Percentiles rank a stretch among this genome's conserved stretches.
Evolutionary conservation across 2,797 vertebrate genomes (phyloP).

Genomic region (Rhinoraja longicauda): DNA sequence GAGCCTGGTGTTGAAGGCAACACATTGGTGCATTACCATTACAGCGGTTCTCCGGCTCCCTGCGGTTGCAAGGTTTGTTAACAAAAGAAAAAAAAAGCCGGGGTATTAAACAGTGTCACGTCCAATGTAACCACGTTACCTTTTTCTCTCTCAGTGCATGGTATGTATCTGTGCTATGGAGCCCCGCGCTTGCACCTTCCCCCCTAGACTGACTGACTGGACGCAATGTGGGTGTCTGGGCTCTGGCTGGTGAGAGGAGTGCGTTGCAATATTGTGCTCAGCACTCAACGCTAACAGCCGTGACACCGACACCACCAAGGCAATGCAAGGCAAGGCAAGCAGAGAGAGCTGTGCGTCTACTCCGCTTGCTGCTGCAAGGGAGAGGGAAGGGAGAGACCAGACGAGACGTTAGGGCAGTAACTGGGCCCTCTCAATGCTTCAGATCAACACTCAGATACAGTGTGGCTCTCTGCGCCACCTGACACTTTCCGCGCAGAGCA

Average conservation of each 20-base stretch:
- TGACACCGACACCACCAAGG: not conserved
- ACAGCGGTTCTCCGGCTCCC: not conserved
- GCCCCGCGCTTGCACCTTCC: constrained; percentile 14
- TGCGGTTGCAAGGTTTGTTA: not conserved
- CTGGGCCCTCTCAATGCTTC: constrained; percentile 15
- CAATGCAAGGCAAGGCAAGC: too few relatives aligned
- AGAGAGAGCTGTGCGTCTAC: not conserved
- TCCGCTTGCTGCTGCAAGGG: not conserved
- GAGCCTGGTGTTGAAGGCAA: not conserved
- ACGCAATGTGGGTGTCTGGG: constrained; percentile 1
- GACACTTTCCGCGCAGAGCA: constrained; percentile 4
- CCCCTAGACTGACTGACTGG: not conserved
- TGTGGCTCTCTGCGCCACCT: constrained; percentile 15
- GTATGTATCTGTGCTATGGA: not conserved
- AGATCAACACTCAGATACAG: constrained; percentile 28
- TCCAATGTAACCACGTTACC: not conserved
- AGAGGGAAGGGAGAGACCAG: not conserved
- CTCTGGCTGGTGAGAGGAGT: not conserved
- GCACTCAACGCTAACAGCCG: not conserved
- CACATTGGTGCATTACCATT: not conserved
- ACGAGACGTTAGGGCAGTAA: not conserved
- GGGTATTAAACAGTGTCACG: not conserved
- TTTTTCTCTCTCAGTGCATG: too few relatives aligned
- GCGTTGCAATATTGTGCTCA: not conserved
- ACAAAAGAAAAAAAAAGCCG: not conserved